Base-by-base conservation (phyloP, 2,888 invertebrate species). In the Zelleria hepariella region DNA sequence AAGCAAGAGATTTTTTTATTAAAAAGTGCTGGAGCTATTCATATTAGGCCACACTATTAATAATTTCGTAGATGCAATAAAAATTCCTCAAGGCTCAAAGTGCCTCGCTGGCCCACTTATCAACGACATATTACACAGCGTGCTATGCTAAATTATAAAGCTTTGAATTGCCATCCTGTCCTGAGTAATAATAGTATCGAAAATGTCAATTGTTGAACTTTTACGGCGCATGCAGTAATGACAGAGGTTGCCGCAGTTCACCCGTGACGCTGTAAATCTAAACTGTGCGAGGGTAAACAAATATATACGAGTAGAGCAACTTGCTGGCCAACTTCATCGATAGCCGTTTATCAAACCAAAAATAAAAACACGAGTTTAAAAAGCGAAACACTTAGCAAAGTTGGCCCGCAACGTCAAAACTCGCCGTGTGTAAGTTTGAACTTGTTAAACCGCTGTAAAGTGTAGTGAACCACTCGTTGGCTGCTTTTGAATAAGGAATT, bases 201-300 rank as follows among this genome's bases (percentile, higher is more conserved):
- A 78, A 86, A 86, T 85, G 85, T 82, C 85, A 85, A 75, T 75
- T 67, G 77, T 72, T 86, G 85, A 86, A 83, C 86, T 86, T 86
- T 83, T 67, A 76, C 76, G 74, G 77, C 78, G 71, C 70, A 68
- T 65, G 65, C 65, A 69, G 72, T 72, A 74, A 77, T 79, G 76
- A 78, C 75, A 75, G 75, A 73, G 77, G 77, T 74, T 65, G 64
- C 59, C 66, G 71, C 68, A 68, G 70, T 69, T 80, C 78, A 80
- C 76, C 82, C 80, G 71, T 80, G 74, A 72, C 80, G 78, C 69
- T 78, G 75, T 82, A 82, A 78, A 81, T 80, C 79, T 78, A 76
- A 68, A 72, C 68, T 75, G 67, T 71, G 67, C 69, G 23, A 20
- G 51, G 51, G 20, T 51, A 51, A 18, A 51, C 18, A 51, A n/a